Base-by-base conservation (phyloP, 1,140 invertebrate species). In the Thaumatotibia leucotreta region DNA sequence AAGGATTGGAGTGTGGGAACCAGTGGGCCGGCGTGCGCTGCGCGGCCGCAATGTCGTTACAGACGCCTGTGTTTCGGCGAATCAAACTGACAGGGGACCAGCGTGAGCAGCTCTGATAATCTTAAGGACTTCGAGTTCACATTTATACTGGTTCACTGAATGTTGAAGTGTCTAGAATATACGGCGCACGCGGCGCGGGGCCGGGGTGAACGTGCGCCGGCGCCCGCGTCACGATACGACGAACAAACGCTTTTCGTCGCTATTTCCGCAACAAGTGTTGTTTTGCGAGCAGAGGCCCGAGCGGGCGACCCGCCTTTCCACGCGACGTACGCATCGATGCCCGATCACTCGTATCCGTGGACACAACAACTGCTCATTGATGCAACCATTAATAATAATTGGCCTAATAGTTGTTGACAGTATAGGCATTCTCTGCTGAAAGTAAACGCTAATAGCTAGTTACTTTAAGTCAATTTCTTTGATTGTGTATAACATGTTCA, bases 251-350 rank as follows among this genome's bases (percentile, higher is more conserved):
- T 88, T 88, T 83, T 84, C 77, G 74, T 80, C 78, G 82, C 84
- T 88, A 86, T 86, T 89, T 86, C 84, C 83, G 84, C 85, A 85
- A 83, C 83, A 86, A 87, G 82, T 86, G 84, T 86, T 88, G 84
- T 87, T 87, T 86, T 87, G 83, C 77, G 80, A 77, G 80, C 76
- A 84, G 82, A 86, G 85, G 84, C 82, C 76, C 81, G 67, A 72
- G 72, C 77, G 79, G 83, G 84, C 77, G 79, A 75, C 67, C 79
- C 68, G 69, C 66, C 61, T 29, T 39, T 61, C 65, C 65, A 32
- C 32, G 66, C 63, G 45, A 63, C 32, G 54, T 54, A 20, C 23
- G 33, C 5, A 22, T 64, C 31, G 67, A 52, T 61, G 20, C n/a
- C 35, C 31, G 61, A 67, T 65, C 33, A 65, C 68, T 64, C 17